Evolutionary conservation across 2,113 vertebrate species (phyloP), one percentile per base, ranked within the genome.

Genomic region (Clarias magur): DNA sequence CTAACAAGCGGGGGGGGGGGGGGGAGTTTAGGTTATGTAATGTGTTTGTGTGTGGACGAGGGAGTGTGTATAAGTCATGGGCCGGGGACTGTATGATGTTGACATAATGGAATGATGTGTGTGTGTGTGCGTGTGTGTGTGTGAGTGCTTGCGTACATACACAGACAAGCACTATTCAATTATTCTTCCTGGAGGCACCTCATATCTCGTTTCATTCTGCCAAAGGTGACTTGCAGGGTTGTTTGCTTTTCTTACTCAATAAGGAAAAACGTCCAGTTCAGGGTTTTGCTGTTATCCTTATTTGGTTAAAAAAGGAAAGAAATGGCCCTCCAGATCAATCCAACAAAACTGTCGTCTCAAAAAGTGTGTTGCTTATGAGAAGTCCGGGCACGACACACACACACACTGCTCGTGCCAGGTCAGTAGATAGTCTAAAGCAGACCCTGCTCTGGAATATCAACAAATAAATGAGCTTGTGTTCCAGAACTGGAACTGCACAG

Each of bases 381-480:
- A 85, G 70, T 11, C 12, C 2, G 0, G 25, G 34, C 30, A 81
- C 30, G 42, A 16, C 19, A 70, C 65, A 75, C 78, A 88, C 42
- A 88, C 42, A 87, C 85, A 57, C 62, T 85, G 42, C 85, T 72
- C 60, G 48, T 27, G 34, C n/a, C 59, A 88, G 78, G 87, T 72
- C 38, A 23, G 38, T 25, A 54, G 27, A 63, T 62, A 80, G 42
- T 54, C 27, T 88, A 85, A 80, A 80, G 62, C 80, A n/a, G 42
- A 11, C 48, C 56, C 53, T 81, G 11, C 27, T 30, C 27, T 80
- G 65, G 83, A 87, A 88, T 80, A 75, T 86, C 85, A 89, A 84
- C 81, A 90, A 88, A 70, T 42, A 60, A 70, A 89, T 86, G 83
- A 89, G 42, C 78, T 90, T 56, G 30, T 16, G 79, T 54, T 79